These are phyloP conservation scores for Cyanoderma ruficeps DNA, from an alignment of 2,113 vertebrate genomes.

Conservation along the genomic window DNA sequence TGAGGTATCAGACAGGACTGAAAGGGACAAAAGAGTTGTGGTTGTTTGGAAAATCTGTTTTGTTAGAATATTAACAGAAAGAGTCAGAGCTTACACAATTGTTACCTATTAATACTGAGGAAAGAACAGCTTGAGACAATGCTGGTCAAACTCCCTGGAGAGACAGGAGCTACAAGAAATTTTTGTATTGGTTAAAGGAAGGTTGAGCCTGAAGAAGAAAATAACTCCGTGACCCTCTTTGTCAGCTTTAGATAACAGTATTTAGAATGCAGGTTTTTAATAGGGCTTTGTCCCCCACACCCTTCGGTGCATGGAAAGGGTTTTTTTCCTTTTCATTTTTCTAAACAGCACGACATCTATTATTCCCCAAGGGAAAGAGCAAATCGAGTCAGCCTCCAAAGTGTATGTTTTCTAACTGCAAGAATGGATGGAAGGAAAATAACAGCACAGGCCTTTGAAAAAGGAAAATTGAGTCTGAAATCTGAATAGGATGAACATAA, in stretches of 20 bases:
- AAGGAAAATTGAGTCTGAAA: slow-evolving; percentile 8
- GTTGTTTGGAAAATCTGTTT: not conserved
- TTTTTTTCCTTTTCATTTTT: not conserved
- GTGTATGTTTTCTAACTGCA: not conserved
- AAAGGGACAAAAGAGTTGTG: not conserved
- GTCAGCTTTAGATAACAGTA: not conserved
- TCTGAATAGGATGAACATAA: slow-evolving; percentile 32
- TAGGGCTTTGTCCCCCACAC: not conserved
- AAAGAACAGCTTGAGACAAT: not conserved
- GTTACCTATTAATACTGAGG: not conserved
- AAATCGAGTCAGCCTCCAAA: slow-evolving; percentile 11
- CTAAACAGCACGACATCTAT: not conserved
- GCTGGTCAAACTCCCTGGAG: not conserved
- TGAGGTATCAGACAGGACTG: not conserved
- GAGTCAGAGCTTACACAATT: not conserved
- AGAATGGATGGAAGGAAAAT: slow-evolving; percentile 2
- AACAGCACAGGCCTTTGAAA: slow-evolving; percentile 6
- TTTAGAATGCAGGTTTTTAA: not conserved
- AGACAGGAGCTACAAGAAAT: not conserved
- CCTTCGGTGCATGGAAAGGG: not conserved
- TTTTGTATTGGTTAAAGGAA: not conserved
- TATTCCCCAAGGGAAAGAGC: not conserved
- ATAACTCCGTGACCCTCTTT: not conserved
- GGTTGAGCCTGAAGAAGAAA: not conserved
- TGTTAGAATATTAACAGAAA: not conserved